Conservation (phyloP, 2,888 invertebrate species). For the Desoria tigrina region DNA sequence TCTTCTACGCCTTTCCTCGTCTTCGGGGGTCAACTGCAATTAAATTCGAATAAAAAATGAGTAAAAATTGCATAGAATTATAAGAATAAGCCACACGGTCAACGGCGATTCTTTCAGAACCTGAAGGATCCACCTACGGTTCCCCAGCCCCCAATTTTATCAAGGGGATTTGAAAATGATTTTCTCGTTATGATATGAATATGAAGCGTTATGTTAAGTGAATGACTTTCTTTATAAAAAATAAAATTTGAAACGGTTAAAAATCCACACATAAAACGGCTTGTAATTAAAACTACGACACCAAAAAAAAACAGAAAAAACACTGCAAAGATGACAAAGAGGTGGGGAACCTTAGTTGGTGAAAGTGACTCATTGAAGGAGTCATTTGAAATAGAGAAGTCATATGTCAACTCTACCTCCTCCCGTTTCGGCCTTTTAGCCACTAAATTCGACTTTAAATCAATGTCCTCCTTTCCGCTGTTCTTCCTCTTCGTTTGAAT, state of each 20-base stretch:
- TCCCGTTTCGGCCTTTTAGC: conserved; percentile 58
- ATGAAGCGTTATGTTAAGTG: no score
- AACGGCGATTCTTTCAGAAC: no score
- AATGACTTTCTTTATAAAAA: no score
- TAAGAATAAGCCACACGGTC: no score
- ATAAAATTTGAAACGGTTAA: no score
- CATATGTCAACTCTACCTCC: conserved; percentile 55
- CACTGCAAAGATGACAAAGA: background rate
- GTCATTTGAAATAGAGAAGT: conserved; percentile 20
- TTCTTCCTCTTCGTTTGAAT: conserved; percentile 83
- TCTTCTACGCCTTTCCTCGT: conserved; percentile 81
- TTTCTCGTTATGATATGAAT: no score
- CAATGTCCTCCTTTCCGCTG: conserved; percentile 62
- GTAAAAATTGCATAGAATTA: background rate
- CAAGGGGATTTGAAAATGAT: no score
- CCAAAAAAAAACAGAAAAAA: conserved; percentile 6
- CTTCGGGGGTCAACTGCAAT: conserved; percentile 79
- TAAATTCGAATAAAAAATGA: conserved; percentile 10
- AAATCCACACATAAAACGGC: background rate
- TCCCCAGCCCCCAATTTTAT: no score
- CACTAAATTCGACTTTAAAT: conserved; percentile 57
- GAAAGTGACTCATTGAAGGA: conserved; percentile 15
- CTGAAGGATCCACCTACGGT: no score
- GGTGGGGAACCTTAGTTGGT: conserved; percentile 22
- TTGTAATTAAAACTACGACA: background rate